Base-by-base conservation (phyloP, 2,113 vertebrate genomes). In the Chauna torquata region DNA sequence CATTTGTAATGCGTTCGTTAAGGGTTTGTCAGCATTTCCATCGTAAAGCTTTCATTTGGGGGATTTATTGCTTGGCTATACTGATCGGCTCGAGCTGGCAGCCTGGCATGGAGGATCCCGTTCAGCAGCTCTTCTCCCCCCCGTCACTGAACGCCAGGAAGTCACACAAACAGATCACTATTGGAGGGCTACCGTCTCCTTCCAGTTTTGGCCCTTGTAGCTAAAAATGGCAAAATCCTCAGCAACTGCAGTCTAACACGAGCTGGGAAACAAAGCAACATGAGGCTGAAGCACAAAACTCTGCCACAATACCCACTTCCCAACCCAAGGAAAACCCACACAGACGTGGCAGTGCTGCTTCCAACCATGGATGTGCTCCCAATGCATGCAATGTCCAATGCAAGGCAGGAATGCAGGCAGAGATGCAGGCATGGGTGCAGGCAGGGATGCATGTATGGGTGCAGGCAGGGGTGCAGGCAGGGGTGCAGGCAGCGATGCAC, bases 1-100 rank as follows among this genome's bases (percentile, higher is more conserved):
- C 54, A 6, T 30, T 61, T 3, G 42, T 2, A 2, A 22, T 0
- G 19, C 1, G 58, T 10, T 50, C 47, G 71, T 15, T 34, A 19
- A 65, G 74, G 49, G 32, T 27, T 32, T 80, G 49, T 83, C 88
- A 90, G 82, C 79, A 12, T 81, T 92, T 90, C 76, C 90, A 71
- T 2, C 49, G 5, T 69, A 86, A 94, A 45, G 36, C 47, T 76
- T 58, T 90, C 61, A 40, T 77, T 82, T 78, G 0, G 36, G 79
- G 55, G 59, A 61, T 84, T 74, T 82, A 49, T 45, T 47, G 30
- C 76, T 42, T 15, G 79, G 68, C 71, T 54, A 2, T 11, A 24
- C 82, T 83, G 65, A 59, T 55, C 32, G 40, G 44, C 69, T 83
- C 3, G 10, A 18, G 70, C 47, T 66, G 84, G 36, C 86, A 7